Base-by-base conservation (phyloP, 2,888 invertebrate genomes). In the Clunio marinus region DNA sequence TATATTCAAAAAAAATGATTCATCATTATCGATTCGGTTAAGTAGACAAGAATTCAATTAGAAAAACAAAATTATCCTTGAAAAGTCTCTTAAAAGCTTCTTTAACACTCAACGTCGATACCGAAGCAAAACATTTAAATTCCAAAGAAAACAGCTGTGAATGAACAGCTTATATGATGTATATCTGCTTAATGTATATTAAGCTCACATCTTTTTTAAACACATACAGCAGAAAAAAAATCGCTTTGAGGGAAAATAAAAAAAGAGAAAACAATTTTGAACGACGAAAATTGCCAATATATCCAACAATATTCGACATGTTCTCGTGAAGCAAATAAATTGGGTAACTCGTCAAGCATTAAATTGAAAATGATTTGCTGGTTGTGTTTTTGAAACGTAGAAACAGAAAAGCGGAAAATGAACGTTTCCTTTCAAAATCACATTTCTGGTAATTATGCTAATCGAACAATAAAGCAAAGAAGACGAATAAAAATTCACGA, bases 371-470 rank as follows among this genome's bases (percentile, higher is more conserved):
- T 37, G 35, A 37, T 60, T 60, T 35, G 13, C 15, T n/a, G n/a
- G n/a, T n/a, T 27, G 27, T 2, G 55, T 25, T 57, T 25, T 22
- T 57, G 55, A 1, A 24, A 51, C 15, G 8, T 20, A 1, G 24
- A 24, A 24, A 20, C 24, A 51, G 20, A 2, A 5, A 10, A 57
- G 41, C n/a, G 41, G 51, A 22, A 51, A 51, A n/a, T n/a, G 17
- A 17, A 20, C 51, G 20, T 51, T 41, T 51, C 51, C 17, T 15
- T n/a, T 41, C 41, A 17, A 51, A 51, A 51, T 51, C 60, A 60
- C 37, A 37, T 60, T 60, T 58, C 58, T 58, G 32, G 32, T 58
- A 60, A 60, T 60, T 37, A 60, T 60, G 60, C 37, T 60, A 60
- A 60, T 60, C 37, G 60, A 60, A 60, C 37, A 17, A 51, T 51